Conservation (phyloP, 2,888 invertebrate genomes). For the Schrankia costaestrigalis region DNA sequence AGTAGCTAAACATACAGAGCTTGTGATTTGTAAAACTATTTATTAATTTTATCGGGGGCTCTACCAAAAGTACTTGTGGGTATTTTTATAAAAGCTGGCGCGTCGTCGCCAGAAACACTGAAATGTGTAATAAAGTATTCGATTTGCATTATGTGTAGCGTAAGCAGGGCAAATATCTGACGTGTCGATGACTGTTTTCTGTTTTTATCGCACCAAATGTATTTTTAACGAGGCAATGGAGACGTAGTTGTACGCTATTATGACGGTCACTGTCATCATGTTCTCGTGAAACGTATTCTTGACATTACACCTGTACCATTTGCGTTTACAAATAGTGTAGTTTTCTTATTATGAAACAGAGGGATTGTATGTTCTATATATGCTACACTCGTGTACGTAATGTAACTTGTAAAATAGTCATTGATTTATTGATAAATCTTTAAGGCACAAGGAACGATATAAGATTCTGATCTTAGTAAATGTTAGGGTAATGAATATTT, state of each 20-base stretch:
- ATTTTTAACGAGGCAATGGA: constrained; percentile 48
- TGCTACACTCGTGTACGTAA: too few relatives aligned
- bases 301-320: constrained; percentile 65
- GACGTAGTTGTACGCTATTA: constrained; percentile 43
- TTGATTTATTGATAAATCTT: too few relatives aligned
- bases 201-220: constrained; percentile 48
- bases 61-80: background rate
- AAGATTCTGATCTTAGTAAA: too few relatives aligned
- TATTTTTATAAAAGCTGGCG: constrained; percentile 8
- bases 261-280: constrained; percentile 36
- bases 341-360: too few relatives aligned
- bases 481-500: too few relatives aligned
- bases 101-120: constrained; percentile 20
- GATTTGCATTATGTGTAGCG: constrained; percentile 29
- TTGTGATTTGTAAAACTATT: background rate
- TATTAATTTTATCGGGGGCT: constrained; percentile 4
- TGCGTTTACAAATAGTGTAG: too few relatives aligned
- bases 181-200: constrained; percentile 45
- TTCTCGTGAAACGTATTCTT: constrained; percentile 59
- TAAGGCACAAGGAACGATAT: too few relatives aligned
- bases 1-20: too few relatives aligned
- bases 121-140: constrained; percentile 31
- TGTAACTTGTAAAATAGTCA: too few relatives aligned
- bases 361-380: too few relatives aligned
- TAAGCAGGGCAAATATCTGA: constrained; percentile 47